These are phyloP conservation scores for Spodoptera litura DNA, from an alignment of 1,140 invertebrate species.

Conservation along the genomic window DNA sequence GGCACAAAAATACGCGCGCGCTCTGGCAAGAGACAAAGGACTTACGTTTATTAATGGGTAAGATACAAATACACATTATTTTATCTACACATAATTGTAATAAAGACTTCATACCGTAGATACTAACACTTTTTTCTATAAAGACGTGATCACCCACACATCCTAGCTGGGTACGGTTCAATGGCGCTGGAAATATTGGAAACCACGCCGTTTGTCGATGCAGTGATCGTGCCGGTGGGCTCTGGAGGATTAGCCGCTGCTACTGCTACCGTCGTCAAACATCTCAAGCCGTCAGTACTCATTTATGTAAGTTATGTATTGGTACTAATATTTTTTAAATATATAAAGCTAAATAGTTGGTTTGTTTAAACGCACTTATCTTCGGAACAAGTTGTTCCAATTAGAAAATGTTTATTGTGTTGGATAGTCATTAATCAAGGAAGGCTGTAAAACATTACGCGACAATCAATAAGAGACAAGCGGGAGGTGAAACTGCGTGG, in stretches of 20 bases:
- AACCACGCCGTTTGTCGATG: constrained; percentile 86
- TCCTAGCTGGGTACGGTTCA: constrained; percentile 91
- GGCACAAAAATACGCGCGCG: constrained; percentile 66
- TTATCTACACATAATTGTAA: too few species aligned
- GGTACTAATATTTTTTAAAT: too few species aligned
- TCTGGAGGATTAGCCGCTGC: constrained; percentile 90
- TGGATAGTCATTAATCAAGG: too few species aligned
- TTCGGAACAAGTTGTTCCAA: too few species aligned
- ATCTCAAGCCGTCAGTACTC: constrained; percentile 87
- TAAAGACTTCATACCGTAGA: too few species aligned
- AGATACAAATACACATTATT: not conserved
- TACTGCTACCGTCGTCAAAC: constrained; percentile 89
- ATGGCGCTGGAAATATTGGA: constrained; percentile 91
- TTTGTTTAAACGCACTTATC: too few species aligned
- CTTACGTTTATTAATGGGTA: constrained; percentile 75
- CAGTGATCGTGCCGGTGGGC: constrained; percentile 89
- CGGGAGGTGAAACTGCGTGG: too few species aligned
- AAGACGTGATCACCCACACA: constrained; percentile 90
- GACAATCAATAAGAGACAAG: too few species aligned
- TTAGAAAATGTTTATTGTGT: too few species aligned
- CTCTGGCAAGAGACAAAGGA: constrained; percentile 72
- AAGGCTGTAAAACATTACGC: too few species aligned
- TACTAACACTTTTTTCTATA: constrained; percentile 55
- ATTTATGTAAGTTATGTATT: constrained; percentile 68
- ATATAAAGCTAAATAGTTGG: too few species aligned